phyloP scores from a whole-genome alignment of 2,113 vertebrate species.

The Fregata magnificens region DNA sequence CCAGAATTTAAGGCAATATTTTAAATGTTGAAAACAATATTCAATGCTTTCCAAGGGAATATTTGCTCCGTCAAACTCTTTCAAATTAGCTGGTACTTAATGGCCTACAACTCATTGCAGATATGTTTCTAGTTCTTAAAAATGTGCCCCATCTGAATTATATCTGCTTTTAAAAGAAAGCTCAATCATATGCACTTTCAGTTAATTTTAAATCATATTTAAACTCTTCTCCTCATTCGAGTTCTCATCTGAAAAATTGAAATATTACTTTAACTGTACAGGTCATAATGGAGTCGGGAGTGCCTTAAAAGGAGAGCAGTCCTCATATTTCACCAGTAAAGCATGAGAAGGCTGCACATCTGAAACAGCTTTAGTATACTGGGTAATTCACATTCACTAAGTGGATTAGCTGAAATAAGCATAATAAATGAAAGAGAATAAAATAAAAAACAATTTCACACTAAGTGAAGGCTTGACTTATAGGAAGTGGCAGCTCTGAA shows the following conservation, averaged over 20 bases:
- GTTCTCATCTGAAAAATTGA: background rate
- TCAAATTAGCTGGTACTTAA: background rate
- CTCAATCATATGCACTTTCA: background rate
- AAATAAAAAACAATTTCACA: conserved; percentile 80
- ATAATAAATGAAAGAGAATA: conserved; percentile 84
- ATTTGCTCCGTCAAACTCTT: background rate
- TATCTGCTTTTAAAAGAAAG: background rate
- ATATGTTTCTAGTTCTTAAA: background rate
- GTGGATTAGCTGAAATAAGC: conserved; percentile 79
- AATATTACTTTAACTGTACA: background rate
- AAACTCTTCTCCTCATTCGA: background rate
- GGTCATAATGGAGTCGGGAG: background rate
- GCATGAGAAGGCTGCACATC: background rate
- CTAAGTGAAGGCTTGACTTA: conserved; percentile 82
- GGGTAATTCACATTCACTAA: conserved; percentile 57
- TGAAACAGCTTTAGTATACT: conserved; percentile 55
- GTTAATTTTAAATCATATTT: background rate
- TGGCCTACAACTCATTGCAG: background rate
- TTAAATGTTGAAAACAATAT: conserved; percentile 8
- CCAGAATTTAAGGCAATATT: background rate
- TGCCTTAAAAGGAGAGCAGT: background rate
- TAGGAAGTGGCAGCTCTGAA: conserved; percentile 81
- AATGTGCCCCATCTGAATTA: background rate
- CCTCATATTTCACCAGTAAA: background rate
- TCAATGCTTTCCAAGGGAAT: background rate